Evolutionary conservation across 64 coral and sea anemone genomes (phyloP), one percentile per base, ranked within the genome.

Genomic region (Porites lutea): DNA sequence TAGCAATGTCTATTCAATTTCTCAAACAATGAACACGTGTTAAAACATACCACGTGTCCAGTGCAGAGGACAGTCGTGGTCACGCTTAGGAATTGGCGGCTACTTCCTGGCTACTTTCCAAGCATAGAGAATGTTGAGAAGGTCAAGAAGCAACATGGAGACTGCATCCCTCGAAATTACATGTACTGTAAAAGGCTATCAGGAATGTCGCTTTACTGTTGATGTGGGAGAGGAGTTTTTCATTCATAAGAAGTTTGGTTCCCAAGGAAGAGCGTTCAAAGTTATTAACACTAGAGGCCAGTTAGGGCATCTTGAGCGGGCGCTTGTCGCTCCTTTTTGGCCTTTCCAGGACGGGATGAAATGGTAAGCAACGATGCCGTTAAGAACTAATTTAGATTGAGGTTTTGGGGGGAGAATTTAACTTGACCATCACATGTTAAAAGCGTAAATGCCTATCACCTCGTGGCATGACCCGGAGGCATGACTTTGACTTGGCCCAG

Each of bases 141-240:
- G 61, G 61, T 64, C 61, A 64, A 64, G 10, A 64, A 64, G 61
- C 77, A 66, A 66, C 63, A 14, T n/a, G 18, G 67, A 71, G n/a
- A 71, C 67, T 71, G 67, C 67, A 71, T 71, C n/a, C 10, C 3
- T 71, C n/a, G 67, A 27, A 61, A 61, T 87, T 71, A n/a, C 27
- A 52, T 87, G 83, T 48, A 20, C 2, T 54, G 86, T 88, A 88
- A 88, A 88, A 77, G 86, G 86, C 18, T 75, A 88, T 59, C 86
- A 88, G 9, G 73, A 77, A 27, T 88, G 86, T 76, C 13, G 15
- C n/a, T 88, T 88, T 77, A 51, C 12, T 19, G 71, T 72, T 47
- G 59, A 77, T 72, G 72, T 59, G 21, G 52, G 72, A 45, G 59
- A 88, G 11, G 57, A 76, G 57, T 88, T 88, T 48, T 19, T 52